A percentile compares a stretch with the other conserved stretches of the same genome.
phyloP scores from a whole-genome alignment of 2,113 vertebrate species.

The Xiphorhynchus elegans region DNA sequence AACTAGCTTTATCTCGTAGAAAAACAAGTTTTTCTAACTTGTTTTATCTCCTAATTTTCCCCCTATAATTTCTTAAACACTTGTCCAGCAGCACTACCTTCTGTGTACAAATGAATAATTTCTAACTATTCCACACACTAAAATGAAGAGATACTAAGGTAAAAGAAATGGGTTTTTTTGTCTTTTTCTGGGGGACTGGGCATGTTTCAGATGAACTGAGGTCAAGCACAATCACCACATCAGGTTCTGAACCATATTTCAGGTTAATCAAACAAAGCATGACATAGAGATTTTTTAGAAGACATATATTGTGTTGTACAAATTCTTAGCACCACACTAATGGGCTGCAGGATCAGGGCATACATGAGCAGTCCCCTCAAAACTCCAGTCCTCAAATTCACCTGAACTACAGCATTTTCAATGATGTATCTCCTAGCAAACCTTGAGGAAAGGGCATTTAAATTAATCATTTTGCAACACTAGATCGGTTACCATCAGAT shows the following conservation, averaged over 20 bases:
- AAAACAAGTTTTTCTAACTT: background rate
- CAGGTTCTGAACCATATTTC: background rate
- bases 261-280: background rate
- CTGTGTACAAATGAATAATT: background rate
- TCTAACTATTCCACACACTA: background rate
- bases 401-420: background rate
- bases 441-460: background rate
- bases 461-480: slow-evolving; percentile 26
- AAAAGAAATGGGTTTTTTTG: background rate
- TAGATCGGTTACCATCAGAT: background rate
- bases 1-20: too few relatives aligned
- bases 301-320: background rate
- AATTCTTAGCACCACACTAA: background rate
- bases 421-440: background rate
- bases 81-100: background rate
- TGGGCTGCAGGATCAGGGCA: background rate
- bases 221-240: background rate
- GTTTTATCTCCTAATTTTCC: background rate
- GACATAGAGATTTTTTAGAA: background rate
- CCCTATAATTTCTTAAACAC: background rate
- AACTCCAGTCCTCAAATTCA: background rate
- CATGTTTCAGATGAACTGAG: background rate
- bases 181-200: background rate
- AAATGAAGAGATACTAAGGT: background rate
- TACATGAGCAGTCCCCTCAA: background rate